A percentile compares a stretch with the other conserved stretches of the same genome.
Conservation (phyloP, 2,113 vertebrate genomes). For the Hippocampus barbouri region DNA sequence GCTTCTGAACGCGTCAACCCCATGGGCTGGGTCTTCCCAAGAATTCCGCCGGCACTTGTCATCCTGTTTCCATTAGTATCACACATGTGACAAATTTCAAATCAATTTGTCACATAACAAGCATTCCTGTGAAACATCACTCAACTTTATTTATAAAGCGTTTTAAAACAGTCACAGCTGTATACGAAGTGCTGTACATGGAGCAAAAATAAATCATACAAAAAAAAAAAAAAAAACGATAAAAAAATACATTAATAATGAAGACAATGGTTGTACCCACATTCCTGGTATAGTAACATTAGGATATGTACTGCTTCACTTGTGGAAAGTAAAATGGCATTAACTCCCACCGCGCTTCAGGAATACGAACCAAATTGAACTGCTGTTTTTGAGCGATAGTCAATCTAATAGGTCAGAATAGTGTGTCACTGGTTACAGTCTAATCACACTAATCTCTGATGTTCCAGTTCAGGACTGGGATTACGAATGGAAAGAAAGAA, state of each 20-base stretch:
- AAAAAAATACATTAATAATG: no score
- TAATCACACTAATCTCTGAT: constrained; percentile 61
- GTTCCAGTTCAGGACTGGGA: constrained; percentile 54
- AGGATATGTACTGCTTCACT: no score
- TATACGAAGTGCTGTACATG: no score
- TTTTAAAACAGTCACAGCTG: no score
- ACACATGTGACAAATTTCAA: constrained; percentile 1
- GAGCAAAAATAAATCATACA: not conserved
- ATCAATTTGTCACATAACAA: not conserved
- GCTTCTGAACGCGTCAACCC: not conserved
- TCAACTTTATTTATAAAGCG: not conserved
- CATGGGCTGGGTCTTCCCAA: not conserved
- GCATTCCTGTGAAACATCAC: not conserved
- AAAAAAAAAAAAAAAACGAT: not conserved
- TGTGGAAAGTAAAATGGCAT: not conserved
- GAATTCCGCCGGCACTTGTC: not conserved
- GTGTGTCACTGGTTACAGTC: constrained; percentile 25
- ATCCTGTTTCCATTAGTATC: not conserved
- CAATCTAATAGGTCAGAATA: constrained; percentile 23
- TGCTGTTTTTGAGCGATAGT: constrained; percentile 20
- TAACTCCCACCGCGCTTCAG: not conserved
- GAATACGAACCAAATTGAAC: not conserved
- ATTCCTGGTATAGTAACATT: no score
- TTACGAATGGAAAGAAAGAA: constrained; percentile 45
- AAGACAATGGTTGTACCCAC: no score